Base-by-base conservation (phyloP, 92 coral and sea anemone species). In the Actinostola sp. region DNA sequence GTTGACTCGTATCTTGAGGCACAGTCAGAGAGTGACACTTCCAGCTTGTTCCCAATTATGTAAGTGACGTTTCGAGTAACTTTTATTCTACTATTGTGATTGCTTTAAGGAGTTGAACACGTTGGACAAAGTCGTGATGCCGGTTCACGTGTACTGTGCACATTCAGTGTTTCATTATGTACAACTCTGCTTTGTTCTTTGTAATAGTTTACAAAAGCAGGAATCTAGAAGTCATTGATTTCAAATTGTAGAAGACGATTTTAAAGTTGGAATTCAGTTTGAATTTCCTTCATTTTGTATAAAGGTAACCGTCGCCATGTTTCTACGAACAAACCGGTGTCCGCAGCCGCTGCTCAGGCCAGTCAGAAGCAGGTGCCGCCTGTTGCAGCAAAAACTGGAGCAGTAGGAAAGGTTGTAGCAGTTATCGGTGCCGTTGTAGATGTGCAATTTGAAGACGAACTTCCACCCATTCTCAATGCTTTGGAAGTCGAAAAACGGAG, bases 371-470 rank as follows among this genome's bases (percentile, higher is more conserved):
- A 92, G 39, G 72, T 86, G 11, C 51, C 87, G 1, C 84, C 98
- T 4, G 21, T 89, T 36, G 92, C 89, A 34, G 63, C 90, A 4
- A 78, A 82, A 56, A 79, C 92, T 29, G 97, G 84, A 46, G 90
- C 97, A 48, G 87, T 86, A 45, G 98, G 98, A 32, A 83, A 82
- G 74, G 84, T 93, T 74, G 89, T 92, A 23, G 97, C 98, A 16
- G 98, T 93, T 59, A 93, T 93, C 49, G 98, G 98, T 71, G 98
- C 98, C 63, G 98, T 93, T 75, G 98, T 93, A 39, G 98, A 93
- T 76, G 98, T 93, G 15, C 97, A 93, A 60, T 93, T 93, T 63
- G 98, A 93, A 65, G 98, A 93, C 31, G 97, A 69, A 9, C 89
- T 93, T 19, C 98, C 98, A 49, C 98, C 98, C 50, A 93, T 93